These are phyloP conservation scores for Drosophila subsilvestris DNA, from an alignment of 2,888 invertebrate species.

Conservation along the genomic window DNA sequence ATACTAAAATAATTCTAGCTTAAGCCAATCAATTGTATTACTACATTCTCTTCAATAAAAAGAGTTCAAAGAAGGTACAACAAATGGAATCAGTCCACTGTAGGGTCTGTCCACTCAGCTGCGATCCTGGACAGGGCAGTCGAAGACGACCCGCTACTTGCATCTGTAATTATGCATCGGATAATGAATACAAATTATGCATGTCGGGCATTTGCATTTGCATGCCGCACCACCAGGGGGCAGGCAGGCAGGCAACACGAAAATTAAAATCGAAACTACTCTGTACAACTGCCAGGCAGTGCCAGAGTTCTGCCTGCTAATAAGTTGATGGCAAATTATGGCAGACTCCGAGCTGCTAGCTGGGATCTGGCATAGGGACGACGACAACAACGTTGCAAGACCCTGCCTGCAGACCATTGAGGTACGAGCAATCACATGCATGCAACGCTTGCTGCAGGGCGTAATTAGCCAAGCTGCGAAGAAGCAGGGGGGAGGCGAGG, in stretches of 20 bases:
- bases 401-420: conserved; percentile 28
- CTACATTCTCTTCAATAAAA: conserved; percentile 48
- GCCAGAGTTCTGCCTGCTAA: conserved; percentile 51
- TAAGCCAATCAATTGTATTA: conserved; percentile 28
- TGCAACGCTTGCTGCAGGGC: conserved; percentile 71
- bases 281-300: conserved; percentile 38
- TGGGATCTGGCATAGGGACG: conserved; percentile 27
- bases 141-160: conserved; percentile 3
- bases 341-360: conserved; percentile 37
- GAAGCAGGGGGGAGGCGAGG: background rate
- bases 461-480: conserved; percentile 68
- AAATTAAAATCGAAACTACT: conserved; percentile 73
- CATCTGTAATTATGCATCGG: conserved; percentile 76
- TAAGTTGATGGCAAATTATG: conserved; percentile 72
- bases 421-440: conserved; percentile 65
- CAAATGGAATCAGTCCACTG: background rate
- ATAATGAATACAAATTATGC: conserved; percentile 79
- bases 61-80: conserved; percentile 56
- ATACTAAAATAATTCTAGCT: conserved; percentile 51
- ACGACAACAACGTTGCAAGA: conserved; percentile 19
- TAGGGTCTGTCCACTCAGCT: background rate
- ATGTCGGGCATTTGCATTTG: conserved; percentile 61
- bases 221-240: conserved; percentile 42
- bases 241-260: conserved; percentile 59
- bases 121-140: background rate